Evolutionary conservation across 2,888 invertebrate species (phyloP), one percentile per base, ranked within the genome.

Genomic region (Smittia aterrima): DNA sequence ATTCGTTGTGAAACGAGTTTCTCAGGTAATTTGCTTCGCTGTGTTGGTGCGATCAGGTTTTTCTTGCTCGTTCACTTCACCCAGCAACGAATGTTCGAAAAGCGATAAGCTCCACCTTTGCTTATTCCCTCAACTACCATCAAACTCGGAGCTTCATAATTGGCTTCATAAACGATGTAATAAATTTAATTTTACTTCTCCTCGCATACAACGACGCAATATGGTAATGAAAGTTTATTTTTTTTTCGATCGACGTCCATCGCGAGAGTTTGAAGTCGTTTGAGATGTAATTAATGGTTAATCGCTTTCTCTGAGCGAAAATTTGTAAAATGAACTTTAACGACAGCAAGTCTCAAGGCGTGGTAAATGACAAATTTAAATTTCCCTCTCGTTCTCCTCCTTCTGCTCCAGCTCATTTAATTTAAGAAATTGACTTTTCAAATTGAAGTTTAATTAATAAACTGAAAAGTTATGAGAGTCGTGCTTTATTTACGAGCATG

Each of bases 371-470:
- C 32, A 32, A 32, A 32, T 32, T 32, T 32, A 32, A 32, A 32
- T 32, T 32, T 32, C 32, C 32, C 32, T 32, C 32, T 32, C 32
- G 32, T 32, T 32, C 32, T 32, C 32, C 3, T 32, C 9, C 9
- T 32, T 32, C 32, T 9, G 3, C 32, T 32, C n/a, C 54, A 53
- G 70, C 32, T 71, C 70, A 71, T 71, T 71, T 71, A 71, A 71
- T 71, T 71, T 71, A 71, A n/a, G 27, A 71, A 71, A 71, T 71
- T 71, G 70, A 71, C 70, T 53, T 71, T 71, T 71, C 25, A 54
- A 54, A 71, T 71, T 53, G 70, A 71, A 71, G 70, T 71, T 71
- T 71, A 71, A 71, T 71, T 71, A 71, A 54, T 25, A 71, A 71
- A 47, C 53, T 71, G 4, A 9, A 7, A 22, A 58, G 20, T 22